These are phyloP conservation scores for Drosophila nr. fundita DNA, from an alignment of 2,888 invertebrate genomes.

Conservation along the genomic window DNA sequence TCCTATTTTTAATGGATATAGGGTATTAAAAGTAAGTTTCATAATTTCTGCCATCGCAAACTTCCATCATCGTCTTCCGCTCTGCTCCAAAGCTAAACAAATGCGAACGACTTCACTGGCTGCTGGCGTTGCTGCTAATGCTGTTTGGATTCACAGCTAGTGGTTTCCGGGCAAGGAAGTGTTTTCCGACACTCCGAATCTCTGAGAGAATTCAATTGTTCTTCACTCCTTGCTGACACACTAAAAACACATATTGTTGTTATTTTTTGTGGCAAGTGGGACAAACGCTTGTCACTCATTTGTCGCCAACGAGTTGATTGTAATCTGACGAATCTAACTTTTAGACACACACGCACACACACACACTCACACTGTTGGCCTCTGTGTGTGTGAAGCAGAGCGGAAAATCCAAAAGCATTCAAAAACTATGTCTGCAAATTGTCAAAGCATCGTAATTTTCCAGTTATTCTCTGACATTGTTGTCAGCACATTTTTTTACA, in stretches of 20 bases:
- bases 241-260: constrained; percentile 52
- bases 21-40: constrained; percentile 6
- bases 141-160: not conserved
- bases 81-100: constrained; percentile 32
- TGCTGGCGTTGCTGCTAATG: not conserved
- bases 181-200: constrained; percentile 56
- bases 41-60: constrained; percentile 47
- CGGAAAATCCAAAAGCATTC: constrained; percentile 61
- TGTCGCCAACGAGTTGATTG: constrained; percentile 68
- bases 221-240: constrained; percentile 71
- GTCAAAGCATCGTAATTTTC: constrained; percentile 46
- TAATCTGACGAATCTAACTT: constrained; percentile 58
- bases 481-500: constrained; percentile 25
- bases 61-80: constrained; percentile 69
- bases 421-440: constrained; percentile 62
- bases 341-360: constrained; percentile 5
- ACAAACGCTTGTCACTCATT: constrained; percentile 68
- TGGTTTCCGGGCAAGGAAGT: constrained; percentile 55
- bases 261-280: constrained; percentile 32
- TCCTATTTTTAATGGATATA: not conserved
- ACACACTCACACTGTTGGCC: constrained; percentile 1
- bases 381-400: constrained; percentile 66
- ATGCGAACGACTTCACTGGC: constrained; percentile 13
- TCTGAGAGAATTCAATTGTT: constrained; percentile 42
- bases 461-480: constrained; percentile 50